phyloP scores from a whole-genome alignment of 2,888 invertebrate species.

The Endomychus coccineus region DNA sequence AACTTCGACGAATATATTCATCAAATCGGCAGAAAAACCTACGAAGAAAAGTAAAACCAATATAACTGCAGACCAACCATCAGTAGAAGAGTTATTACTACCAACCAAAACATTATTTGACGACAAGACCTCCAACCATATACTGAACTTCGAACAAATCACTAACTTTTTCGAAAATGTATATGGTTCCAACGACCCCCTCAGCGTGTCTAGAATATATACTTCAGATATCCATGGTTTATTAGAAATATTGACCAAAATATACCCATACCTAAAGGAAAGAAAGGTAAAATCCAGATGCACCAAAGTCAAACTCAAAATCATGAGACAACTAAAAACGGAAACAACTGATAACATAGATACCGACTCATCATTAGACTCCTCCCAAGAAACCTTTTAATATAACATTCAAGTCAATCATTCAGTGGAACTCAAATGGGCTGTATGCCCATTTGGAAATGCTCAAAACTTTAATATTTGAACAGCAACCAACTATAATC shows the following conservation, averaged over 20 bases:
- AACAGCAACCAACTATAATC: constrained; percentile 5
- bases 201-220: constrained; percentile 8
- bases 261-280: constrained; percentile 6
- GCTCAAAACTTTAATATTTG: constrained; percentile 9
- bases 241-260: background rate
- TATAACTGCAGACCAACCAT: too few species aligned
- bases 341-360: too few species aligned
- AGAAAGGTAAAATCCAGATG: constrained; percentile 10
- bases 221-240: constrained; percentile 8
- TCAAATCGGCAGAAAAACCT: too few species aligned
- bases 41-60: too few species aligned
- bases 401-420: constrained; percentile 1
- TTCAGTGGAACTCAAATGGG: constrained; percentile 15
- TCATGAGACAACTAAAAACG: constrained; percentile 4
- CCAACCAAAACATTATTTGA: too few species aligned
- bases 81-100: too few species aligned
- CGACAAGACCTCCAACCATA: too few species aligned
- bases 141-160: too few species aligned
- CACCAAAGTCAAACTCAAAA: constrained; percentile 7
- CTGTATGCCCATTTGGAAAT: constrained; percentile 10
- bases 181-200: constrained; percentile 5
- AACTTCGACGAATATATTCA: too few species aligned
- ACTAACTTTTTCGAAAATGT: constrained; percentile 10
- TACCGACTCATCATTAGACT: too few species aligned
- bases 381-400: too few species aligned